Evolutionary conservation across 2,888 invertebrate genomes (phyloP).

Genomic region (Drosophila percnosoma): DNA sequence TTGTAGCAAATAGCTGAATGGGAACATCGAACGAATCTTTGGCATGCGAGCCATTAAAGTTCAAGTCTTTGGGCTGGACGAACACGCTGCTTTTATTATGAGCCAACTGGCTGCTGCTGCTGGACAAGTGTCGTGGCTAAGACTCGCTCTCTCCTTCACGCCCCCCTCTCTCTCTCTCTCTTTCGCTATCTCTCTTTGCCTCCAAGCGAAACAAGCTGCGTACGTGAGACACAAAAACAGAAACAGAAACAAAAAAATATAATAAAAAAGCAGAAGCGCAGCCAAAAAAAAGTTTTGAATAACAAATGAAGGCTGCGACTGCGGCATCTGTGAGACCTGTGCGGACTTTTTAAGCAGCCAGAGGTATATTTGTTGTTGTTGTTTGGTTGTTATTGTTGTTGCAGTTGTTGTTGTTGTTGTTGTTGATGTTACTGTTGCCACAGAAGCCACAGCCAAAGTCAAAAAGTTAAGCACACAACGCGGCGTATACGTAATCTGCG

Average conservation of each 20-base stretch:
- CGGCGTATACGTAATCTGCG: slow-evolving; percentile 77
- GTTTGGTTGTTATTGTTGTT: slow-evolving; percentile 15
- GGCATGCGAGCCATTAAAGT: slow-evolving; percentile 34
- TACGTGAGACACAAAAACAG: slow-evolving; percentile 35
- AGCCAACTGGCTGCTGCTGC: slow-evolving; percentile 17
- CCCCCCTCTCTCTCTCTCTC: background rate
- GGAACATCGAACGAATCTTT: slow-evolving; percentile 25
- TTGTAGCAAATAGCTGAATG: background rate
- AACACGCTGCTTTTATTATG: slow-evolving; percentile 29
- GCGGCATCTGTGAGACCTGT: slow-evolving; percentile 68
- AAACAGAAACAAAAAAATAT: slow-evolving; percentile 17
- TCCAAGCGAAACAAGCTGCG: slow-evolving; percentile 16
- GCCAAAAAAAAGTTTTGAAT: slow-evolving; percentile 79
- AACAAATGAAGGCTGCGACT: slow-evolving; percentile 78
- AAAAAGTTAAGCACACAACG: slow-evolving; percentile 76
- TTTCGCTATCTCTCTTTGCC: background rate
- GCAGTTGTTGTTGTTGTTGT: slow-evolving; percentile 15
- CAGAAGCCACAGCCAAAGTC: slow-evolving; percentile 71
- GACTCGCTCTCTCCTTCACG: slow-evolving; percentile 5
- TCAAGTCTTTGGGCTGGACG: slow-evolving; percentile 12
- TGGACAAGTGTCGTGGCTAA: slow-evolving; percentile 35
- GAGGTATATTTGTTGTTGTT: slow-evolving; percentile 42
- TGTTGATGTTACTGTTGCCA: slow-evolving; percentile 33
- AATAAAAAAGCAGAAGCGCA: slow-evolving; percentile 33
- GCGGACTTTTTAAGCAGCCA: slow-evolving; percentile 71